phyloP scores from a whole-genome alignment of 2,888 invertebrate species.

The Arctia plantaginis region DNA sequence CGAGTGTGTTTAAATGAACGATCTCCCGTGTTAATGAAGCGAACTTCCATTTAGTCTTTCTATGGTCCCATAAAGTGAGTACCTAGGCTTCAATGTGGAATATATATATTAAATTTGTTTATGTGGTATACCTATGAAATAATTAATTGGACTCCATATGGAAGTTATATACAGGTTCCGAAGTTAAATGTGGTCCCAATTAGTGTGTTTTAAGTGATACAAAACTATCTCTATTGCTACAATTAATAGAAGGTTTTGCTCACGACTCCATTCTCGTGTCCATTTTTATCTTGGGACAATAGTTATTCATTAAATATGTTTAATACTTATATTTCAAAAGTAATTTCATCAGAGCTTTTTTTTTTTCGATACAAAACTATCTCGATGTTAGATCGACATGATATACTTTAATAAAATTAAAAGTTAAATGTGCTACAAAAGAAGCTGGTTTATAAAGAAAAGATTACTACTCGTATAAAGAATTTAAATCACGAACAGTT shows the following conservation, averaged over 20 bases:
- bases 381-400: too few relatives aligned
- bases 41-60: conserved; percentile 55
- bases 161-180: conserved; percentile 3
- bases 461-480: too few relatives aligned
- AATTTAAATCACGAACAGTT: neutral
- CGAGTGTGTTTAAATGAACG: conserved; percentile 61
- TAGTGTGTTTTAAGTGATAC: conserved; percentile 7
- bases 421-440: neutral
- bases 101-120: conserved; percentile 32
- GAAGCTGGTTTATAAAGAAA: too few relatives aligned
- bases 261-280: neutral
- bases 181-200: conserved; percentile 14
- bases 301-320: neutral
- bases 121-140: conserved; percentile 22
- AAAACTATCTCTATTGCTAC: too few relatives aligned
- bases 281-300: neutral
- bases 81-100: conserved; percentile 44
- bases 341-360: too few relatives aligned
- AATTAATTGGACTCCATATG: conserved; percentile 34
- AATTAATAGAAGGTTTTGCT: neutral
- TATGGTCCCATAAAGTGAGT: conserved; percentile 46
- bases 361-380: neutral
- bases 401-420: neutral
- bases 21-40: conserved; percentile 73
- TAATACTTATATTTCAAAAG: too few relatives aligned